These are phyloP conservation scores for Biston betularia DNA, from an alignment of 2,888 invertebrate species.

Conservation along the genomic window DNA sequence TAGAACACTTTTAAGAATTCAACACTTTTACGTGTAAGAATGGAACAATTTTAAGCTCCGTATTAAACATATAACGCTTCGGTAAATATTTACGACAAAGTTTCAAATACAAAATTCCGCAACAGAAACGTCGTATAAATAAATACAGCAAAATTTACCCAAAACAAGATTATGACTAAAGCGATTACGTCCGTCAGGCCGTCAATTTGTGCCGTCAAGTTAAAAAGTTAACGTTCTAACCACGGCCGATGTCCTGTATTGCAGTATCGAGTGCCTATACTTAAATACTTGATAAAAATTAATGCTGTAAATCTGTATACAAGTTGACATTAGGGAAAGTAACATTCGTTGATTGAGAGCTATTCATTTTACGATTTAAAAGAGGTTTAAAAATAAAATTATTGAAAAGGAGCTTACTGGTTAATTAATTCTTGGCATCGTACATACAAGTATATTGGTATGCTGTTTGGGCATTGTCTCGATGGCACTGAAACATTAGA, in stretches of 20 bases:
- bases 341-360: slow-evolving; percentile 51
- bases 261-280: slow-evolving; percentile 7
- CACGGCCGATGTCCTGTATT: slow-evolving; percentile 31
- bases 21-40: neutral
- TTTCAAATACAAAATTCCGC: slow-evolving; percentile 9
- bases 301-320: slow-evolving; percentile 62
- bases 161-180: slow-evolving; percentile 38
- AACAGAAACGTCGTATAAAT: slow-evolving; percentile 17
- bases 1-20: neutral
- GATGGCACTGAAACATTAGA: too few species aligned
- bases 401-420: neutral
- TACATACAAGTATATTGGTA: too few species aligned
- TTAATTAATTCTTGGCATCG: neutral
- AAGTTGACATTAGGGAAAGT: slow-evolving; percentile 60
- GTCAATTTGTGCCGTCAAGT: slow-evolving; percentile 43
- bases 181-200: slow-evolving; percentile 43
- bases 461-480: too few species aligned
- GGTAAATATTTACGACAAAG: slow-evolving; percentile 8
- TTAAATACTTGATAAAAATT: slow-evolving; percentile 61
- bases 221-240: slow-evolving; percentile 44
- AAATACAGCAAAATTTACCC: slow-evolving; percentile 38
- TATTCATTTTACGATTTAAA: neutral
- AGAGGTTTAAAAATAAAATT: neutral
- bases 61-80: neutral
- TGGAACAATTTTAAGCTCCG: neutral